Percentiles rank a stretch among this genome's conserved stretches.
These are phyloP conservation scores for Megaleporinus macrocephalus DNA, from an alignment of 2,113 vertebrate species.

Conservation along the genomic window DNA sequence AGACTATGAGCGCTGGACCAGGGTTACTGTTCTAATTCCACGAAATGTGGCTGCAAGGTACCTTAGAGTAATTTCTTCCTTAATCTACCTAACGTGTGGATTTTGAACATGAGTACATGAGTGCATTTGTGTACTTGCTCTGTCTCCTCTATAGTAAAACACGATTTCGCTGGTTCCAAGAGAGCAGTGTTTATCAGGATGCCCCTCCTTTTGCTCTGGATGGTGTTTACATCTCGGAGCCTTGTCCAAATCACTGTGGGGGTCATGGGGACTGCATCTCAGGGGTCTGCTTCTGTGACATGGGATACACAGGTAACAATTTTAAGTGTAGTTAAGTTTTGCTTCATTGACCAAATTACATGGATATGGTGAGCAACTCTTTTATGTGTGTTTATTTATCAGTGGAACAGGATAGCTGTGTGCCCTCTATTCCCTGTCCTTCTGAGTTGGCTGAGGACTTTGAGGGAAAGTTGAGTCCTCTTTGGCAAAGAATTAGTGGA, in stretches of 20 bases:
- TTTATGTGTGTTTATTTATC: constrained; percentile 47
- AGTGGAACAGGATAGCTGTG: constrained; percentile 94
- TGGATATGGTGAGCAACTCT: constrained; percentile 67
- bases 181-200: constrained; percentile 88
- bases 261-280: constrained; percentile 96
- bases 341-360: constrained; percentile 40
- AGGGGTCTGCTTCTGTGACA: constrained; percentile 96
- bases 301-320: constrained; percentile 89
- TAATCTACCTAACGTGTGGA: too few relatives aligned
- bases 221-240: constrained; percentile 95
- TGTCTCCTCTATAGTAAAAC: constrained; percentile 84
- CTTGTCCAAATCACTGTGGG: constrained; percentile 92
- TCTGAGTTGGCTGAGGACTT: constrained; percentile 95
- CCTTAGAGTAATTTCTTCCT: too few relatives aligned
- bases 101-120: neutral
- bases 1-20: constrained; percentile 96
- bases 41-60: constrained; percentile 92
- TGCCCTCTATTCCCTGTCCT: constrained; percentile 85
- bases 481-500: constrained; percentile 93
- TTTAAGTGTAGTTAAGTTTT: constrained; percentile 23
- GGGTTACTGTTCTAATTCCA: constrained; percentile 89
- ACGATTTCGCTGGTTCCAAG: constrained; percentile 97
- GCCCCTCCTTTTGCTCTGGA: constrained; percentile 91
- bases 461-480: constrained; percentile 94
- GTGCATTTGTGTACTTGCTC: neutral